A percentile compares a stretch with the other conserved stretches of the same genome.
These are phyloP conservation scores for Syritta pipiens DNA, from an alignment of 2,888 invertebrate species.

Conservation along the genomic window DNA sequence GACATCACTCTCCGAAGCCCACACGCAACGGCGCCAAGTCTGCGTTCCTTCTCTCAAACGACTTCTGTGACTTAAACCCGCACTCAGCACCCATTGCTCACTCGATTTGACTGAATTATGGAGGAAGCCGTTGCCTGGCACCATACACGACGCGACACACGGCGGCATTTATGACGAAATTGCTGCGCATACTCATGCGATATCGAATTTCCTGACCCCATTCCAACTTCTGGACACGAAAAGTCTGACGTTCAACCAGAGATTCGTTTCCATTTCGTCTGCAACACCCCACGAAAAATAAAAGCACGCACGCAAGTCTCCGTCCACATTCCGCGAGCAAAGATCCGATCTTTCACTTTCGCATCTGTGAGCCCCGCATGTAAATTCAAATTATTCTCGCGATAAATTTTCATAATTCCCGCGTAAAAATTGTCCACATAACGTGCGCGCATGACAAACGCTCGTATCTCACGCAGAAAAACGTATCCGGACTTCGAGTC, in stretches of 20 bases:
- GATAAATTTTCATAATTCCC: slow-evolving; percentile 57
- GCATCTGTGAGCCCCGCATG: slow-evolving; percentile 25
- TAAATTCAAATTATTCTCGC: slow-evolving; percentile 45
- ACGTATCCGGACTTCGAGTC: slow-evolving; percentile 37
- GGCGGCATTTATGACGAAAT: slow-evolving; percentile 2
- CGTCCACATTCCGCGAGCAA: slow-evolving; percentile 24
- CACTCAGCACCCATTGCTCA: too few species aligned
- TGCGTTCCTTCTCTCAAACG: too few species aligned
- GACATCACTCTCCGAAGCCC: too few species aligned
- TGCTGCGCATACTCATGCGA: background rate
- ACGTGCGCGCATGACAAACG: slow-evolving; percentile 48
- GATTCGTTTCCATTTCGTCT: slow-evolving; percentile 10
- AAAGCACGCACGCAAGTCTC: slow-evolving; percentile 38
- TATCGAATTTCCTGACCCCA: slow-evolving; percentile 55
- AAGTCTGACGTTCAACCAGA: slow-evolving; percentile 40
- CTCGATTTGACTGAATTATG: too few species aligned
- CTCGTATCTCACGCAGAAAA: slow-evolving; percentile 60
- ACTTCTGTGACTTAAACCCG: too few species aligned
- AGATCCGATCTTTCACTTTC: slow-evolving; percentile 54
- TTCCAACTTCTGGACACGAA: slow-evolving; percentile 8
- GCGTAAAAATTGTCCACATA: slow-evolving; percentile 43
- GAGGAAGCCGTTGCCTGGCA: too few species aligned
- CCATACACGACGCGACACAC: too few species aligned
- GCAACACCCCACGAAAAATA: too few species aligned
- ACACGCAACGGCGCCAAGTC: too few species aligned